Conservation (phyloP, 2,888 invertebrate species). For the Stratiomys singularior region DNA sequence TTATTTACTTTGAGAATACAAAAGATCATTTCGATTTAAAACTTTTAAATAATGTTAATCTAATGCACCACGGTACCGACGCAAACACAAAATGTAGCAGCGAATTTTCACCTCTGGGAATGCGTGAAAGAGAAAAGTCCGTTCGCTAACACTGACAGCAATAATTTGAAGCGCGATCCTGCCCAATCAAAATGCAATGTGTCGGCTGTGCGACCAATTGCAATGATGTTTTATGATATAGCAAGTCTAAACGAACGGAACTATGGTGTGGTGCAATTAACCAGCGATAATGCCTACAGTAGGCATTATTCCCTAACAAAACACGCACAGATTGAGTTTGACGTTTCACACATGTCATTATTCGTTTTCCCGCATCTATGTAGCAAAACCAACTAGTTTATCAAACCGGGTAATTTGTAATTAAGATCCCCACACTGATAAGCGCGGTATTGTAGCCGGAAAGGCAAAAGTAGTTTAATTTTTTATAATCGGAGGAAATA, state of each 20-base stretch:
- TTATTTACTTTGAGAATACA: not conserved
- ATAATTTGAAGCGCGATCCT: not conserved
- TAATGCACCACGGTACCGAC: conserved; percentile 46
- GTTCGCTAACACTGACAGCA: conserved; percentile 46
- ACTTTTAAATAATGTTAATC: not conserved
- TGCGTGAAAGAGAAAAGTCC: conserved; percentile 32
- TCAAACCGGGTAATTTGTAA: too few relatives aligned
- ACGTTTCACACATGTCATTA: not conserved
- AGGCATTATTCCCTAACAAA: conserved; percentile 23
- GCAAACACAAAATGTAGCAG: conserved; percentile 46
- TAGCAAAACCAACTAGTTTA: too few relatives aligned
- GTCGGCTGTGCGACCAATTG: conserved; percentile 41
- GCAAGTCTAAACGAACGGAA: conserved; percentile 42
- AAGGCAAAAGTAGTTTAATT: too few relatives aligned
- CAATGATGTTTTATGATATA: not conserved
- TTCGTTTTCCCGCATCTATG: too few relatives aligned
- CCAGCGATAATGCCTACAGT: conserved; percentile 61
- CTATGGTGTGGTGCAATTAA: not conserved
- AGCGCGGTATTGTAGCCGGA: too few relatives aligned
- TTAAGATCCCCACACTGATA: too few relatives aligned
- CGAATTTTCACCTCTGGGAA: conserved; percentile 41
- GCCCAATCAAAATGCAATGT: conserved; percentile 24
- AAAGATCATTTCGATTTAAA: not conserved
- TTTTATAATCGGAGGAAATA: too few relatives aligned
- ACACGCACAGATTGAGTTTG: not conserved